Conservation (phyloP, 1,140 invertebrate species). For the Nasonia vitripennis region DNA sequence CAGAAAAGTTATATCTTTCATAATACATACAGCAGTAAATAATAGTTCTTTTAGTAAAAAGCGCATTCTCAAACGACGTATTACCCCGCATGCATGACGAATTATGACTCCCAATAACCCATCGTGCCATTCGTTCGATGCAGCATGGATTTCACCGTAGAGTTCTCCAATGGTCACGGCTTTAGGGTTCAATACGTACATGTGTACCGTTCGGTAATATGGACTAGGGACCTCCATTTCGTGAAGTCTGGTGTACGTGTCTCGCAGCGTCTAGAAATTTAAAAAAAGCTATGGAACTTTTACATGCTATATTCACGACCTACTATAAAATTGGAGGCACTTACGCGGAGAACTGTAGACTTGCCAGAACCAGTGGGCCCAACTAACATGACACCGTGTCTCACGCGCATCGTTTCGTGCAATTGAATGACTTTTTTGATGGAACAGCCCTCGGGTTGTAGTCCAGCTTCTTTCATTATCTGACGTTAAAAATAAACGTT, state of each 20-base stretch:
- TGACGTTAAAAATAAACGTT: conserved; percentile 48
- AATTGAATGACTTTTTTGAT: conserved; percentile 89
- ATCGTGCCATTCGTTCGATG: conserved; percentile 93
- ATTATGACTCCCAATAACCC: conserved; percentile 86
- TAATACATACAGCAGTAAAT: neutral
- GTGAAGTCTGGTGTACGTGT: conserved; percentile 79
- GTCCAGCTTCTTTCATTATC: conserved; percentile 74
- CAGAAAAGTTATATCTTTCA: neutral
- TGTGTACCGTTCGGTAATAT: conserved; percentile 80
- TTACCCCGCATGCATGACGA: conserved; percentile 81
- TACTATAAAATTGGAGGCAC: conserved; percentile 15
- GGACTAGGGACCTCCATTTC: conserved; percentile 75
- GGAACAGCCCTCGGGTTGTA: conserved; percentile 80
- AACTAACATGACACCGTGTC: conserved; percentile 95
- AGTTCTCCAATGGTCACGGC: conserved; percentile 91
- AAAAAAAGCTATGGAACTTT: too few species aligned
- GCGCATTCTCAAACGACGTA: neutral
- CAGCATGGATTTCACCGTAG: conserved; percentile 90
- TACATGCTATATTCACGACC: too few species aligned
- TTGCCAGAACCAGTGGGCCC: conserved; percentile 92
- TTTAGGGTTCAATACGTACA: conserved; percentile 90
- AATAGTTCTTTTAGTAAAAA: neutral
- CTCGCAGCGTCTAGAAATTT: conserved; percentile 77
- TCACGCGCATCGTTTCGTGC: conserved; percentile 93
- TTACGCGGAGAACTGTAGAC: conserved; percentile 81